Conservation (phyloP, 2,113 vertebrate species). For the Lichenostomus cassidix region DNA sequence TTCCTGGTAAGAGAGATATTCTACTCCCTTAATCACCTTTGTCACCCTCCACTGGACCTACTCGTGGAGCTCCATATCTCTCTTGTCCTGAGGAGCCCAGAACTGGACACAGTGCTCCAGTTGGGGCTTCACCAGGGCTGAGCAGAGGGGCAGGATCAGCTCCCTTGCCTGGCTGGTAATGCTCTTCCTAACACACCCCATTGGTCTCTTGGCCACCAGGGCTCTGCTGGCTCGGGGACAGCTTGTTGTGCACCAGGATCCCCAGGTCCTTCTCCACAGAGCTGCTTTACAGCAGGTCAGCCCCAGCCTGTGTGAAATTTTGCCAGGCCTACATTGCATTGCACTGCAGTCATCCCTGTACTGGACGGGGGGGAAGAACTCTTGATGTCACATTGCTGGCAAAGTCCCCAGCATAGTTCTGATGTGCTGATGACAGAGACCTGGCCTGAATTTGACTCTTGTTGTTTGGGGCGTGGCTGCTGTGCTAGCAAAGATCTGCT, state of each 20-base stretch:
- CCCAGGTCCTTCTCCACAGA: too few relatives aligned
- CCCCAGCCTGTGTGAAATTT: not conserved
- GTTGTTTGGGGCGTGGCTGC: not conserved
- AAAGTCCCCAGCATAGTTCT: not conserved
- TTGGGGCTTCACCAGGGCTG: not conserved
- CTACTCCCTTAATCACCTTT: not conserved
- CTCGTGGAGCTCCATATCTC: not conserved
- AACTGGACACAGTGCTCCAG: not conserved
- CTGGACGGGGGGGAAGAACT: not conserved
- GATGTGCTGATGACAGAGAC: not conserved
- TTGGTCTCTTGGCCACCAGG: not conserved
- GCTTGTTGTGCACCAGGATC: too few relatives aligned
- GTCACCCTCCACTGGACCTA: not conserved
- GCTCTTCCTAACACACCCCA: not conserved
- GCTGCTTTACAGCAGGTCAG: too few relatives aligned
- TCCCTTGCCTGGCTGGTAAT: not conserved
- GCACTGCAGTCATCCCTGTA: not conserved
- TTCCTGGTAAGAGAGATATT: too few relatives aligned
- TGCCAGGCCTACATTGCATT: not conserved
- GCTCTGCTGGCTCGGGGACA: not conserved
- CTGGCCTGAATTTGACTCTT: not conserved
- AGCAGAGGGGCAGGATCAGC: not conserved
- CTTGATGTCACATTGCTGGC: not conserved
- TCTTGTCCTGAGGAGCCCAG: not conserved
- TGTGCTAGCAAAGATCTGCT: not conserved